Evolutionary conservation across 2,888 invertebrate genomes (phyloP).

Genomic region (Lochmaea crataegi): DNA sequence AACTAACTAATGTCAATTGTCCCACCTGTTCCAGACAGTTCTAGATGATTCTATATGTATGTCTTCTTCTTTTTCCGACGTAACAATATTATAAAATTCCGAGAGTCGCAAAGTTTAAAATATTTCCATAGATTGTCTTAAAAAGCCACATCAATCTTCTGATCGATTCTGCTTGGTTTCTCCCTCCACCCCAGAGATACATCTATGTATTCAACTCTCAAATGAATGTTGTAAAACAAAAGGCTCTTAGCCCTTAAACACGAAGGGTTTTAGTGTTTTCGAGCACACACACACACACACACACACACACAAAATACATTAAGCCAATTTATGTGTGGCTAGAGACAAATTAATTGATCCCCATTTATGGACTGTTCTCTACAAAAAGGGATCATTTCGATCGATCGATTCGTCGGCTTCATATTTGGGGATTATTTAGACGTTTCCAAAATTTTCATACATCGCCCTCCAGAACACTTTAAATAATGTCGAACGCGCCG

Average conservation of each 20-base stretch:
- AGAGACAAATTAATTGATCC: conserved; percentile 46
- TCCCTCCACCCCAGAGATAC: background rate
- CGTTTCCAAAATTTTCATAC: conserved; percentile 27
- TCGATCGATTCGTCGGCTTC: conserved; percentile 23
- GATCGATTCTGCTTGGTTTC: background rate
- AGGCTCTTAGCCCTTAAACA: conserved; percentile 27
- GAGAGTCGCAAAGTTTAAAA: too few species aligned
- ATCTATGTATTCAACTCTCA: background rate
- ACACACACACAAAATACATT: conserved; percentile 41
- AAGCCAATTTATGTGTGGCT: conserved; percentile 46
- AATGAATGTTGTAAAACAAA: conserved; percentile 41
- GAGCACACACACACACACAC: conserved; percentile 34
- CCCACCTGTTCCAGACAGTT: too few species aligned
- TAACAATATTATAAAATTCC: too few species aligned
- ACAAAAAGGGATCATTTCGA: conserved; percentile 38
- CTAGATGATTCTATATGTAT: too few species aligned
- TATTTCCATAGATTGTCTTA: background rate
- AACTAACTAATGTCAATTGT: too few species aligned
- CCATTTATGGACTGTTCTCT: conserved; percentile 39
- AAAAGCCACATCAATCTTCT: too few species aligned
- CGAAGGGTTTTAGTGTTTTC: conserved; percentile 36
- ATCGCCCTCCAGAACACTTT: background rate
- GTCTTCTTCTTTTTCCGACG: too few species aligned
- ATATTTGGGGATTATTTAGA: conserved; percentile 29
- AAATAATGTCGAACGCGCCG: background rate